These are phyloP conservation scores for Parnassius glacialis DNA, from an alignment of 2,888 invertebrate genomes.

Conservation along the genomic window DNA sequence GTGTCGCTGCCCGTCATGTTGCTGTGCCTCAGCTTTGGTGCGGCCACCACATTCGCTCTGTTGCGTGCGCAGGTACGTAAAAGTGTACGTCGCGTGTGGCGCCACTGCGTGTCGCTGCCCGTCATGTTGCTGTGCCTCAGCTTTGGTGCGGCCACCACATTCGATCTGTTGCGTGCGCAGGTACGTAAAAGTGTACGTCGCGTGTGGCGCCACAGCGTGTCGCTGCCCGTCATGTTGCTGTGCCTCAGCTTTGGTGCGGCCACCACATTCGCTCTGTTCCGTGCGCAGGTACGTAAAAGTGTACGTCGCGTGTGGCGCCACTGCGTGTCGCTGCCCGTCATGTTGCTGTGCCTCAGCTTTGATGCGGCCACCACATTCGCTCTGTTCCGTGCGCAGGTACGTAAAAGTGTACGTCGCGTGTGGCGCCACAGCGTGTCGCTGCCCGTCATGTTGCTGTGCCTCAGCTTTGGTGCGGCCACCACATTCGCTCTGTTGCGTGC, in stretches of 20 bases:
- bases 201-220: constrained; percentile 92
- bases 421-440: constrained; percentile 94
- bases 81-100: constrained; percentile 91
- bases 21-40: constrained; percentile 90
- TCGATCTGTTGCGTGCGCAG: constrained; percentile 90
- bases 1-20: constrained; percentile 93
- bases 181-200: too few relatives aligned
- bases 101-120: constrained; percentile 93
- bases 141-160: constrained; percentile 91
- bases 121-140: constrained; percentile 90
- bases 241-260: constrained; percentile 91
- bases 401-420: too few relatives aligned
- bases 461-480: constrained; percentile 89
- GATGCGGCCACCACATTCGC: constrained; percentile 92
- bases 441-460: constrained; percentile 91
- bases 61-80: constrained; percentile 91
- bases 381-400: constrained; percentile 90
- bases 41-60: constrained; percentile 90
- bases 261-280: constrained; percentile 90
- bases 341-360: constrained; percentile 88
- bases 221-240: constrained; percentile 90
- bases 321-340: constrained; percentile 92
- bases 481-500: constrained; percentile 91
- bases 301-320: constrained; percentile 93
- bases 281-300: too few relatives aligned